phyloP scores from a whole-genome alignment of 2,113 vertebrate species.

The Cranoglanis bouderius region DNA sequence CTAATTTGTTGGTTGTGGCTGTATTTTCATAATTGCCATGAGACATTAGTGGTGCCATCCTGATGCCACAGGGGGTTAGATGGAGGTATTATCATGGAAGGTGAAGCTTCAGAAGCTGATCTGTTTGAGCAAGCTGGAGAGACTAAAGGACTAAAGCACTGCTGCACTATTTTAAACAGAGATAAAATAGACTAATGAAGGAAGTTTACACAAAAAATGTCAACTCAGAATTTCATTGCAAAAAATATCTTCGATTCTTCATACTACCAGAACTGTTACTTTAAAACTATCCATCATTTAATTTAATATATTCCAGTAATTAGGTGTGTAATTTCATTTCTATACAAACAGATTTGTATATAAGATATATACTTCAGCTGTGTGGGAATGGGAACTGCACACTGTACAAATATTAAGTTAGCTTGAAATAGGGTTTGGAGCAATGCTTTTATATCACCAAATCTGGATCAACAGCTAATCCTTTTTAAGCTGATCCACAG shows the following conservation, averaged over 20 bases:
- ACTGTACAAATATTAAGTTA: neutral
- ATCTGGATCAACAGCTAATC: conserved; percentile 18
- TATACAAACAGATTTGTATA: neutral
- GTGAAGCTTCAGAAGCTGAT: neutral
- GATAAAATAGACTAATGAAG: neutral
- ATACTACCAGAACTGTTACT: neutral
- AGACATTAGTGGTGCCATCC: neutral
- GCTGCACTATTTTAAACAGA: neutral
- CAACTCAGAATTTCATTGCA: neutral
- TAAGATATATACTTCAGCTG: neutral
- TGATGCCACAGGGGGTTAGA: neutral
- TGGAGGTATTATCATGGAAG: neutral
- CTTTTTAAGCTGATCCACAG: neutral
- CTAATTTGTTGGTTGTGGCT: neutral
- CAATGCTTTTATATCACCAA: neutral
- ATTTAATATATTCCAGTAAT: neutral
- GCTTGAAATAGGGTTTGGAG: neutral
- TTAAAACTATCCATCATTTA: neutral
- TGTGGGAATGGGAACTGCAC: neutral
- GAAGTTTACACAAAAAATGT: neutral
- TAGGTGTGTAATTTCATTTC: neutral
- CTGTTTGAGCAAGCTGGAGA: neutral
- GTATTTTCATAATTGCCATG: neutral
- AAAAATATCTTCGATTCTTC: neutral
- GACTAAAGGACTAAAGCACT: neutral